Percentiles rank a stretch among this genome's conserved stretches.
Evolutionary conservation across 1,140 invertebrate species (phyloP).

Genomic region (Leguminivora glycinivorella): DNA sequence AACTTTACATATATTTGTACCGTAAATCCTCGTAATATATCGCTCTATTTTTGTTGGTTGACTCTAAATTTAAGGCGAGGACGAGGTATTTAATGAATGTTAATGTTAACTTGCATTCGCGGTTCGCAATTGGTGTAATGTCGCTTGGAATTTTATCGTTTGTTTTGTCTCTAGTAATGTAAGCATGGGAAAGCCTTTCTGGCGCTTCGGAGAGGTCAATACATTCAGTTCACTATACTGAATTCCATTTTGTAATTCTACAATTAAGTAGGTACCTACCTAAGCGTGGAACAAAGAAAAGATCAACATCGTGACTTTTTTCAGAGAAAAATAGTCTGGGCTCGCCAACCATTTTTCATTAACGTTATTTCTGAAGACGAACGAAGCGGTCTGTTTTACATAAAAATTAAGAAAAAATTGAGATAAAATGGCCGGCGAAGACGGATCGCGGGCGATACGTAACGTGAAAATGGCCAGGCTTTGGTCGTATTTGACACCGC

Average conservation of each 20-base stretch:
- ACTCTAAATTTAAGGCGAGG: conserved; percentile 66
- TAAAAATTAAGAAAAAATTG: conserved; percentile 64
- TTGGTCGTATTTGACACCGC: conserved; percentile 66
- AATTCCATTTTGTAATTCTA: background rate
- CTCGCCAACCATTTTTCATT: conserved; percentile 25
- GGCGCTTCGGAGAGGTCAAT: background rate
- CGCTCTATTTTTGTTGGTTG: conserved; percentile 75
- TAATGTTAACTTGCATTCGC: conserved; percentile 67
- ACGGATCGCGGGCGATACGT: conserved; percentile 61
- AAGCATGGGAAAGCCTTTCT: conserved; percentile 25
- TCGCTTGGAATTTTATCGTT: conserved; percentile 50
- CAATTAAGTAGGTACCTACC: no score
- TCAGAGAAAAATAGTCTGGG: conserved; percentile 10
- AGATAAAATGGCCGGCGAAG: conserved; percentile 53
- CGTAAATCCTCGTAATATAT: conserved; percentile 78
- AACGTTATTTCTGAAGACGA: conserved; percentile 16
- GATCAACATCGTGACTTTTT: background rate
- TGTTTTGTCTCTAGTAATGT: conserved; percentile 34
- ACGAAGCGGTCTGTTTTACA: conserved; percentile 44
- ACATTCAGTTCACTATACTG: background rate
- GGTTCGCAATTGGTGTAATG: conserved; percentile 61
- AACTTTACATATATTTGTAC: conserved; percentile 80
- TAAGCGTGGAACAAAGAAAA: background rate
- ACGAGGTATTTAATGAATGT: conserved; percentile 74
- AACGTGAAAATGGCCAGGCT: conserved; percentile 65